phyloP scores from a whole-genome alignment of 1,140 invertebrate species.

The Drosophila willistoni region DNA sequence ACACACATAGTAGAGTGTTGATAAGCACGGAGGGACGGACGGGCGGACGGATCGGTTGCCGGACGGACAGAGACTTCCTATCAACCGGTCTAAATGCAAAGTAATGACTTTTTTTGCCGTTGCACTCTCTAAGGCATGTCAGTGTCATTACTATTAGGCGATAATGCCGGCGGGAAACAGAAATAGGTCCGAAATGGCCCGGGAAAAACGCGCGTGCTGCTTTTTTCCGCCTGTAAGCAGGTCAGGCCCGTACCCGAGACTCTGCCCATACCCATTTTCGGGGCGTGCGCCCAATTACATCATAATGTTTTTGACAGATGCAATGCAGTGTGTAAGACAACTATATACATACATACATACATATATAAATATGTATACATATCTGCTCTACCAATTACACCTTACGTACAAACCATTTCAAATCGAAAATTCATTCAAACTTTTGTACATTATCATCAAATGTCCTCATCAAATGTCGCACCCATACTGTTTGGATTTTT shows the following conservation, averaged over 20 bases:
- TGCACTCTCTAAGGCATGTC: constrained; percentile 62
- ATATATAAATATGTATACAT: background rate
- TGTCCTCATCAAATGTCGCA: no score
- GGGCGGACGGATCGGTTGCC: constrained; percentile 23
- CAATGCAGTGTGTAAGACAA: constrained; percentile 35
- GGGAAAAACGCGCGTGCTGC: constrained; percentile 74
- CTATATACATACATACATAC: no score
- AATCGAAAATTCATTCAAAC: constrained; percentile 2
- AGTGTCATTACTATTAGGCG: constrained; percentile 72
- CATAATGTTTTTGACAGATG: constrained; percentile 54
- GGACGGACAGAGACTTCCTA: constrained; percentile 49
- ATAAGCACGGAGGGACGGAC: background rate
- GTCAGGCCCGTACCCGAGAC: constrained; percentile 12
- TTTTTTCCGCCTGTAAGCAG: constrained; percentile 30
- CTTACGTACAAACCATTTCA: background rate
- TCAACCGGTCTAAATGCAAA: constrained; percentile 77
- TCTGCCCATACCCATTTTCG: constrained; percentile 36
- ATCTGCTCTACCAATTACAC: background rate
- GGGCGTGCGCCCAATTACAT: constrained; percentile 72
- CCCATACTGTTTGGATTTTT: background rate
- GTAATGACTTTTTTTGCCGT: constrained; percentile 54
- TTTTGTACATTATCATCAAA: background rate
- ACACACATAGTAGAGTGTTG: constrained; percentile 3
- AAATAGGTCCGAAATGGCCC: constrained; percentile 69
- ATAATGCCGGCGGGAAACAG: constrained; percentile 57